Conservation (phyloP, 2,888 invertebrate species). For the Cabera pusaria region DNA sequence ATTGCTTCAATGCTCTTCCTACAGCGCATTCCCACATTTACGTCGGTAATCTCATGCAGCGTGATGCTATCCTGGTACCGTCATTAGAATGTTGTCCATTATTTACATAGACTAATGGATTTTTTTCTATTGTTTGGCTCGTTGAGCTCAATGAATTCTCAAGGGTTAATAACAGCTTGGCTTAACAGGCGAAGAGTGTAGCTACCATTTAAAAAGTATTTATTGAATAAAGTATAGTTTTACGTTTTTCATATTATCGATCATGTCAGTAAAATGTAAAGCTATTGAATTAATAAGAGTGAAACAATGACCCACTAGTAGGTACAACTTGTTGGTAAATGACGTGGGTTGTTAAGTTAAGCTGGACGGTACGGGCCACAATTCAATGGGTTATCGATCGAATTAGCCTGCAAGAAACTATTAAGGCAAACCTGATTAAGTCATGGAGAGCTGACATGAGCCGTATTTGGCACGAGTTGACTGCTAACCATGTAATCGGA, state of each 20-base stretch:
- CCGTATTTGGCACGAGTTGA: constrained; percentile 12
- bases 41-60: constrained; percentile 28
- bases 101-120: constrained; percentile 25
- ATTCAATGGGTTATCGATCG: constrained; percentile 12
- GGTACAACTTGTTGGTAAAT: not conserved
- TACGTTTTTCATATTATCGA: too few relatives aligned
- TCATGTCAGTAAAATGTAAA: too few relatives aligned
- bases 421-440: constrained; percentile 16
- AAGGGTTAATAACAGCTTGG: constrained; percentile 17
- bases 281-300: constrained; percentile 1
- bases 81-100: constrained; percentile 24
- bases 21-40: constrained; percentile 36
- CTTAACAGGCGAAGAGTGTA: not conserved
- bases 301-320: too few relatives aligned
- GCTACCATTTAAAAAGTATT: constrained; percentile 2
- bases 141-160: constrained; percentile 13
- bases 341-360: constrained; percentile 16
- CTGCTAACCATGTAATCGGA: constrained; percentile 14
- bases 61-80: constrained; percentile 28
- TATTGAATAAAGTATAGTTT: too few relatives aligned
- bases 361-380: constrained; percentile 1
- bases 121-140: constrained; percentile 23
- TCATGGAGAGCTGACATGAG: constrained; percentile 13
- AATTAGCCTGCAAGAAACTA: constrained; percentile 10
- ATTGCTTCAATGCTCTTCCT: constrained; percentile 47